These are phyloP conservation scores for Valencia hispanica DNA, from an alignment of 2,797 vertebrate genomes.

Conservation along the genomic window DNA sequence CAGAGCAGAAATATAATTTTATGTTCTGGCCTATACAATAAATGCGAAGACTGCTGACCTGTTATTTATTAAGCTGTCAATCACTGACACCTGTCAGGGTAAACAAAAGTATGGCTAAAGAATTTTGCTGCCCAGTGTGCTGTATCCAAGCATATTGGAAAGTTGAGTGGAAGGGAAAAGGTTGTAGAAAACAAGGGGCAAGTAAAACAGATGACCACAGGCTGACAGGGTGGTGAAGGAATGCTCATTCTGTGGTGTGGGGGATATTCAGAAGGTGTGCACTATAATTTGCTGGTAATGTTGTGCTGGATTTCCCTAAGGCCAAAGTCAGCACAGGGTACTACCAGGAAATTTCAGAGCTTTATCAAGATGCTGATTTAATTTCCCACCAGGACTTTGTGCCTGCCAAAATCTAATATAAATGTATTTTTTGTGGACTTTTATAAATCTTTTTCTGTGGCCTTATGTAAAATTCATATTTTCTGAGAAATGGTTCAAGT, in stretches of 20 bases:
- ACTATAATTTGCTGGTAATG: neutral
- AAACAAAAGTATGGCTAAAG: neutral
- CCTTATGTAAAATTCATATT: too few relatives aligned
- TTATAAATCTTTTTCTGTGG: too few relatives aligned
- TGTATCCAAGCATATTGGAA: neutral
- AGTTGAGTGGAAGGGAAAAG: neutral
- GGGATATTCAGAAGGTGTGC: neutral
- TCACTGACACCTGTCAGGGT: neutral
- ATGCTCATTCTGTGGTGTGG: neutral
- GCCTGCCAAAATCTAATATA: too few relatives aligned
- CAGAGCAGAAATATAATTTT: neutral
- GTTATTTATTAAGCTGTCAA: neutral
- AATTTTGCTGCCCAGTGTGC: neutral
- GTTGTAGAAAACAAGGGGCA: neutral
- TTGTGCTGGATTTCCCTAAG: neutral
- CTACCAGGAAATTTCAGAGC: neutral
- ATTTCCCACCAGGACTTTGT: neutral
- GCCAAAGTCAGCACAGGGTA: too few relatives aligned
- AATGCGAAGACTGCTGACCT: neutral
- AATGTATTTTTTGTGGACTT: too few relatives aligned
- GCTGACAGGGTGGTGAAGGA: neutral
- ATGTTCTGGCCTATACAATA: neutral
- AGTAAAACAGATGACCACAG: neutral
- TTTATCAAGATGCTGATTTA: neutral
- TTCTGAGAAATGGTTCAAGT: too few relatives aligned